Evolutionary conservation across 2,113 vertebrate genomes (phyloP), one percentile per base, ranked within the genome.

Genomic region (Brachyhypopomus gauderio): DNA sequence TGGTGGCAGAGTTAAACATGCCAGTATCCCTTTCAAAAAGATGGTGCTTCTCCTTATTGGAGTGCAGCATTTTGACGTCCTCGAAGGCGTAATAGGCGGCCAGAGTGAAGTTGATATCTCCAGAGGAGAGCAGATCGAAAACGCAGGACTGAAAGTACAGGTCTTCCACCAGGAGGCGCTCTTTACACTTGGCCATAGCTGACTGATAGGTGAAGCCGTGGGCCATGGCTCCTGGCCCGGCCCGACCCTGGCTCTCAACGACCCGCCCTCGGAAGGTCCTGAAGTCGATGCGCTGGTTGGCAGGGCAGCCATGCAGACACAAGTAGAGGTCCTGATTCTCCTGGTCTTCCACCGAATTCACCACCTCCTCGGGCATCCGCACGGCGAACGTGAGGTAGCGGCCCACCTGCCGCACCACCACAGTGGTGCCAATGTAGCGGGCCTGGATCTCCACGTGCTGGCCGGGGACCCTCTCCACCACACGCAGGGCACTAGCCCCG

Each of bases 391-490:
- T 99, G 81, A 99, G 92, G 92, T 98, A 99, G 62, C 94, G 95
- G 56, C 97, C 98, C 3, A 98, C 97, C 90, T 98, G 96, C 80
- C 98, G 93, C 1, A 99, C 96, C 86, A 99, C 96, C 0, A 99
- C 95, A 86, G 98, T 99, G 86, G 97, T 99, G 66, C 97, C 97
- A 0, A 99, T 99, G 92, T 98, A 98, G 87, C 91, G 93, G 17
- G 98, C 98, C 89, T 98, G 96, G 83, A 99, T 99, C 93, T 98
- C 97, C 19, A 99, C 93, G 1, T 99, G 96, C 88, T 96, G 97
- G 60, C 98, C 97, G 0, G 96, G 93, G 45, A 96, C 96, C 89
- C 96, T 98, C 90, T 99, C 98, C 0, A 95, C 95, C 88, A 99
- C 95, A 48, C 93, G 95, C 87, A 99, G 90, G 58, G 96, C 95